Percentiles rank a stretch among this genome's conserved stretches.
Evolutionary conservation across 2,113 vertebrate genomes (phyloP).

Genomic region (Saccopteryx leptura): DNA sequence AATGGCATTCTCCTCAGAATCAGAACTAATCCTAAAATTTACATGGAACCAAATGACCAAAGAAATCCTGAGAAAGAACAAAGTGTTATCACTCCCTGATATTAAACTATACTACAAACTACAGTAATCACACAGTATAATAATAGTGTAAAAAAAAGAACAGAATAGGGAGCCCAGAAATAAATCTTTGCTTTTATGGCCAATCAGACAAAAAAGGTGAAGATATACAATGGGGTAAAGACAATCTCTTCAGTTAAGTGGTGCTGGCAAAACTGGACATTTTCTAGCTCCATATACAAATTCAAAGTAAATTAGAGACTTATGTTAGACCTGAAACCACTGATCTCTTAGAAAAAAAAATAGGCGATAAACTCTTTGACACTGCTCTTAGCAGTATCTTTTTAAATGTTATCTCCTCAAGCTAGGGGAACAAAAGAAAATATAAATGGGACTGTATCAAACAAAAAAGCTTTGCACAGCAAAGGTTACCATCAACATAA

Average conservation of each 20-base stretch:
- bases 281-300: not conserved
- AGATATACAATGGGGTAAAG: not conserved
- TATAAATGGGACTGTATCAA: not conserved
- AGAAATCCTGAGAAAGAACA: not conserved
- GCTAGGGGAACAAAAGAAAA: not conserved
- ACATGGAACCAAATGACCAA: not conserved
- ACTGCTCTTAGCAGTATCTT: not conserved
- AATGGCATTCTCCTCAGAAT: not conserved
- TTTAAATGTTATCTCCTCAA: not conserved
- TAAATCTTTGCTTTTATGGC: not conserved
- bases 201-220: not conserved
- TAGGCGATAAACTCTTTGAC: not conserved
- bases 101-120: not conserved
- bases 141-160: not conserved
- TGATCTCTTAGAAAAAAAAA: not conserved
- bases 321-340: not conserved
- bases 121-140: not conserved
- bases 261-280: not conserved
- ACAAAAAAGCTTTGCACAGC: not conserved
- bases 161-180: not conserved
- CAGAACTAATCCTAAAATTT: not conserved
- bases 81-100: not conserved
- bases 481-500: not conserved
- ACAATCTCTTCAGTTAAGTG: not conserved
- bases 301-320: not conserved